Conservation (phyloP, 2,113 vertebrate genomes). For the Hypanus sabinus region DNA sequence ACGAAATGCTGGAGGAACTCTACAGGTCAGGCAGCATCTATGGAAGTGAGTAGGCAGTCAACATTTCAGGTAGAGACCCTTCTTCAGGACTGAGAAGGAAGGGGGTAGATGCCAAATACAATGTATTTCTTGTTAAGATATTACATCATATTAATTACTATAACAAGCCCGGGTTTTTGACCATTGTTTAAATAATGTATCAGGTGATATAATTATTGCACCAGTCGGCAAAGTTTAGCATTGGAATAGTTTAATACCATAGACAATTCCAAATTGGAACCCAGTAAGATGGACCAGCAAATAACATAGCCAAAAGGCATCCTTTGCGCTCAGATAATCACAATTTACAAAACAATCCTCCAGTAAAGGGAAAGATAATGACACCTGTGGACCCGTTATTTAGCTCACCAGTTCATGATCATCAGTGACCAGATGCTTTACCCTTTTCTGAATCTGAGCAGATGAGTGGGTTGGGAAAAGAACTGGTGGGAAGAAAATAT, state of each 20-base stretch:
- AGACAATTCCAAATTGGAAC: not conserved
- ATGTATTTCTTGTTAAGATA: not conserved
- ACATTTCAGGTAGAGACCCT: too few relatives aligned
- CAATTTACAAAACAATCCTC: not conserved
- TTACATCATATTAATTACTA: not conserved
- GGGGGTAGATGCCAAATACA: too few relatives aligned
- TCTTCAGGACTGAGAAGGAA: too few relatives aligned
- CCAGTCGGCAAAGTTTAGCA: not conserved
- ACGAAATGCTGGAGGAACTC: too few relatives aligned
- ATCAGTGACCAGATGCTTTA: not conserved
- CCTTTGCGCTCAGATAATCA: not conserved
- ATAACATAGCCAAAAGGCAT: not conserved
- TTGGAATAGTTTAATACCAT: not conserved
- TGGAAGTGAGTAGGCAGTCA: too few relatives aligned
- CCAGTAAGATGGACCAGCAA: not conserved
- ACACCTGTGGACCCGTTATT: not conserved
- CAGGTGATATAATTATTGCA: not conserved
- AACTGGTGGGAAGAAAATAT: not conserved
- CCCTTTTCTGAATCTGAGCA: conserved; percentile 1
- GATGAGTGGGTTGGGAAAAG: not conserved
- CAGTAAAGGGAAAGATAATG: not conserved
- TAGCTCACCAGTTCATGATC: too few relatives aligned
- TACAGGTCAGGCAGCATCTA: too few relatives aligned
- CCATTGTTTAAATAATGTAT: not conserved
- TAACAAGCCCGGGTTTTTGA: too few relatives aligned